phyloP scores from a whole-genome alignment of 2,888 invertebrate species.

The Neoascia interrupta region DNA sequence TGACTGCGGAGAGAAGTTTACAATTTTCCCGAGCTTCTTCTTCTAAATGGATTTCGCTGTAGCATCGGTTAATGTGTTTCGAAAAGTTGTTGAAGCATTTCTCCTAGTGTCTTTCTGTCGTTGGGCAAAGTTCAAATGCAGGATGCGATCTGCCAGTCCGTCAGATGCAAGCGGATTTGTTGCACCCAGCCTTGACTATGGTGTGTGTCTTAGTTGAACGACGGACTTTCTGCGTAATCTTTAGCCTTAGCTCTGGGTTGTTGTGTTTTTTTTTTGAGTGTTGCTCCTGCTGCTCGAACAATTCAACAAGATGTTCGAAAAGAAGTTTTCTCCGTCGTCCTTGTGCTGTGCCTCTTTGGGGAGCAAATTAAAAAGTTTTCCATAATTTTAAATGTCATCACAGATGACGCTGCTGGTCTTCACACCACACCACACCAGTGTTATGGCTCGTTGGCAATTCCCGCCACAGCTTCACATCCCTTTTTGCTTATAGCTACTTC shows the following conservation, averaged over 20 bases:
- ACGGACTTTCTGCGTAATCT: constrained; percentile 28
- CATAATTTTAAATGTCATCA: constrained; percentile 65
- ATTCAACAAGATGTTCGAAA: constrained; percentile 54
- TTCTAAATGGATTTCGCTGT: constrained; percentile 64
- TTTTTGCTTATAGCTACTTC: no score
- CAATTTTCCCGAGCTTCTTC: constrained; percentile 18
- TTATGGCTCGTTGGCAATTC: not conserved
- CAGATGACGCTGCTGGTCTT: constrained; percentile 51
- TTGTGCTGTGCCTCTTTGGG: not conserved
- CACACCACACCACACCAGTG: not conserved
- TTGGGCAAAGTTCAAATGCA: constrained; percentile 40
- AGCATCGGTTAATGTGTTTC: constrained; percentile 65
- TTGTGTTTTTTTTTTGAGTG: constrained; percentile 1
- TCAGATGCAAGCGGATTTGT: constrained; percentile 51
- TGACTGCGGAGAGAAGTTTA: constrained; percentile 54
- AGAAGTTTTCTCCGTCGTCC: constrained; percentile 22
- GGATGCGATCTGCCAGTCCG: constrained; percentile 55
- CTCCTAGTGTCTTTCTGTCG: no score
- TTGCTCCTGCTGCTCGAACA: constrained; percentile 49
- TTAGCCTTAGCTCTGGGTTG: constrained; percentile 39
- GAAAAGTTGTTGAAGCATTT: constrained; percentile 57
- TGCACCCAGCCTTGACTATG: constrained; percentile 5
- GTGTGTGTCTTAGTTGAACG: constrained; percentile 23
- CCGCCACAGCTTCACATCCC: constrained; percentile 14
- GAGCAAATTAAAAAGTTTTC: constrained; percentile 62